These are phyloP conservation scores for Heliconius eleuchia DNA, from an alignment of 1,140 invertebrate genomes.

Conservation along the genomic window DNA sequence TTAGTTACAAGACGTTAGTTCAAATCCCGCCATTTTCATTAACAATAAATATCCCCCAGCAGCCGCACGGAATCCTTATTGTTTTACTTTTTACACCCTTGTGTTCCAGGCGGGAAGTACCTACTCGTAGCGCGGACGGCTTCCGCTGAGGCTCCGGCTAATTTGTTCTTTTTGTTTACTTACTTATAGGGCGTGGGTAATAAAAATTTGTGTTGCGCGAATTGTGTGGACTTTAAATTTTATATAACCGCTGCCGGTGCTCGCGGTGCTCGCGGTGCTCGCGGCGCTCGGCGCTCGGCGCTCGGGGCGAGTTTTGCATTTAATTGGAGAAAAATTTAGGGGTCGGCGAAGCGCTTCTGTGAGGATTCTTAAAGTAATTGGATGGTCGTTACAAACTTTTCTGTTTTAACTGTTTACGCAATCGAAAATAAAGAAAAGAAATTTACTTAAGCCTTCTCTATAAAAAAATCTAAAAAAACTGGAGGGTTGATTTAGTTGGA, in stretches of 20 bases:
- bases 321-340: constrained; percentile 79
- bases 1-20: constrained; percentile 82
- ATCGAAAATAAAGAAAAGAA: constrained; percentile 45
- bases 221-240: constrained; percentile 80
- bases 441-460: constrained; percentile 35
- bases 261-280: constrained; percentile 55
- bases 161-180: constrained; percentile 80
- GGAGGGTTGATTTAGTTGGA: background rate
- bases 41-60: constrained; percentile 81
- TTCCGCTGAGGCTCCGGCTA: constrained; percentile 64
- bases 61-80: constrained; percentile 78
- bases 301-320: constrained; percentile 74
- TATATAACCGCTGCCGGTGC: constrained; percentile 70
- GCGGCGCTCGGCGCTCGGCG: constrained; percentile 55
- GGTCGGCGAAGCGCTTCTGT: constrained; percentile 75
- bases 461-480: constrained; percentile 1
- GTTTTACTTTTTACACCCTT: constrained; percentile 82
- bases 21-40: constrained; percentile 82
- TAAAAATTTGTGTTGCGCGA: constrained; percentile 81
- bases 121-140: constrained; percentile 52
- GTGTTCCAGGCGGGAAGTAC: constrained; percentile 66
- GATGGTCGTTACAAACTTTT: constrained; percentile 76
- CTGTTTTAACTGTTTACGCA: constrained; percentile 69
- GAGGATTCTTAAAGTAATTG: constrained; percentile 79
- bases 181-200: constrained; percentile 72